phyloP scores from a whole-genome alignment of 2,888 invertebrate genomes.

The Neoaliturus tenellus region DNA sequence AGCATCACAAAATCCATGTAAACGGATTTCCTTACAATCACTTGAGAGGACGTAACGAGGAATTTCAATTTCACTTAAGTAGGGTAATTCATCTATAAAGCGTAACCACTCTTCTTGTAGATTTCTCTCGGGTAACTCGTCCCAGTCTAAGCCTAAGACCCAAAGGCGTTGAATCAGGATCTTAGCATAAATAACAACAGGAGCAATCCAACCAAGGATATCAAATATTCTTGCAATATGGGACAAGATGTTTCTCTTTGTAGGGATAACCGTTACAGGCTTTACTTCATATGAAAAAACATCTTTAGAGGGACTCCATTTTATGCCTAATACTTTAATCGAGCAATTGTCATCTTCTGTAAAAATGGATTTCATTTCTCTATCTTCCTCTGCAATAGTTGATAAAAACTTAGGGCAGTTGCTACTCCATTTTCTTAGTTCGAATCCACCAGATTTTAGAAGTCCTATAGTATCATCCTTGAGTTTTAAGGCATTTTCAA shows the following conservation, averaged over 20 bases:
- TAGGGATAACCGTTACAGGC: background rate
- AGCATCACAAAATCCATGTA: constrained; percentile 38
- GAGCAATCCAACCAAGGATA: background rate
- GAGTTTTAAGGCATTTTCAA: background rate
- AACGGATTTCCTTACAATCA: background rate
- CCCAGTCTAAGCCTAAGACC: constrained; percentile 17
- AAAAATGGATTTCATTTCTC: no score
- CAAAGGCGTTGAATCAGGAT: constrained; percentile 10
- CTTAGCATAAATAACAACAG: constrained; percentile 2
- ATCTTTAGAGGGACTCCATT: constrained; percentile 1
- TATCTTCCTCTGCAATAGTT: background rate
- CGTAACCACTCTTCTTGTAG: background rate
- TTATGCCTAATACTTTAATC: background rate
- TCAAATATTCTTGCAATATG: constrained; percentile 31
- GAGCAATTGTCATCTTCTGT: background rate
- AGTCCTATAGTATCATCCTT: background rate
- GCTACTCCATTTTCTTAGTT: background rate
- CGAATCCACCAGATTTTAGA: background rate
- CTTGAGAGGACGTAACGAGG: background rate
- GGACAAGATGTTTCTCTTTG: constrained; percentile 8
- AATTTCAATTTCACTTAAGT: background rate
- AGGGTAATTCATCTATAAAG: background rate
- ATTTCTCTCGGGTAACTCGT: background rate
- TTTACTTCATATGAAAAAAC: constrained; percentile 14
- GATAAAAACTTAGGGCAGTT: background rate